These are phyloP conservation scores for Lerista edwardsae DNA, from an alignment of 2,797 vertebrate species.

Conservation along the genomic window DNA sequence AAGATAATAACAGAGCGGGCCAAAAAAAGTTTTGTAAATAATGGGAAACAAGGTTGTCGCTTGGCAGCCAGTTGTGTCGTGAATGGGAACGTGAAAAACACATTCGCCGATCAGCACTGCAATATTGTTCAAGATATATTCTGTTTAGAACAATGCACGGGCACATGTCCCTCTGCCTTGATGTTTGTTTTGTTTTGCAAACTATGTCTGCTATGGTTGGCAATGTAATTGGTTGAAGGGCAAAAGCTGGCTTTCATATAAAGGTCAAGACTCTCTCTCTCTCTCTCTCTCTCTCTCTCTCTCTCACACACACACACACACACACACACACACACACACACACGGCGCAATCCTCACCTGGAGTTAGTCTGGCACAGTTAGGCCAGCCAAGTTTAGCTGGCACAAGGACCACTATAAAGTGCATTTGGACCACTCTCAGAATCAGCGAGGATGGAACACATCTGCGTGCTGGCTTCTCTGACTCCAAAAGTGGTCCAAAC, in stretches of 20 bases:
- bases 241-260: constrained; percentile 58
- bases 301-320: no score
- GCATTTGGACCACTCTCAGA: no score
- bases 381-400: no score
- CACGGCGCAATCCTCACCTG: no score
- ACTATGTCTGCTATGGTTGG: constrained; percentile 62
- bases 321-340: no score
- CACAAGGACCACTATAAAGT: no score
- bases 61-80: constrained; percentile 45
- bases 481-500: no score
- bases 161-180: constrained; percentile 63
- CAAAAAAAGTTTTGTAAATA: constrained; percentile 55
- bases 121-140: constrained; percentile 66
- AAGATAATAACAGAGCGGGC: constrained; percentile 48
- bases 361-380: no score
- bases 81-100: constrained; percentile 57
- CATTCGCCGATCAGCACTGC: constrained; percentile 30
- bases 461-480: no score
- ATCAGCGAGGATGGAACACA: no score
- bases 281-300: background rate
- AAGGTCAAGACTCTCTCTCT: constrained; percentile 63
- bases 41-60: constrained; percentile 50
- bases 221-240: constrained; percentile 57
- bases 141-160: constrained; percentile 66
- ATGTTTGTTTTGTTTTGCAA: constrained; percentile 64